A percentile compares a stretch with the other conserved stretches of the same genome.
These are phyloP conservation scores for Urosaurus nigricauda DNA, from an alignment of 2,797 vertebrate species.

Conservation along the genomic window DNA sequence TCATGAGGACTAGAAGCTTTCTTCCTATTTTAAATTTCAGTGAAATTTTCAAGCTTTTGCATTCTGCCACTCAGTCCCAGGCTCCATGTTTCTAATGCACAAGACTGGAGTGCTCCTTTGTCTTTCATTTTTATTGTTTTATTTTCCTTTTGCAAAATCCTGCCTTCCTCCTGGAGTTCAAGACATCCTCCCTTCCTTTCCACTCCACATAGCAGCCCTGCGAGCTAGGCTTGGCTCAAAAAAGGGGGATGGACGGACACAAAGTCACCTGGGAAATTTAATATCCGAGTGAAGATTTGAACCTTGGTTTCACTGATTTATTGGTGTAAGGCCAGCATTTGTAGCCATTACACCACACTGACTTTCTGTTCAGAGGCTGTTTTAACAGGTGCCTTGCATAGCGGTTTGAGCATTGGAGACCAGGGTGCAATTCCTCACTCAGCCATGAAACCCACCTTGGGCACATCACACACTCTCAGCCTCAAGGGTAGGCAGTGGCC, in stretches of 20 bases:
- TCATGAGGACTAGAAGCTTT: not conserved
- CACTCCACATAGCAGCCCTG: not conserved
- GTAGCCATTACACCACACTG: not conserved
- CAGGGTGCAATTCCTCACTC: no score
- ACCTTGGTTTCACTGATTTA: not conserved
- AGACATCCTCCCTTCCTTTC: not conserved
- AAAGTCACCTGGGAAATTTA: not conserved
- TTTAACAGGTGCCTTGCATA: no score
- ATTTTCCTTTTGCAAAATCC: not conserved
- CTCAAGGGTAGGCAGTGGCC: no score
- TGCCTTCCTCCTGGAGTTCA: not conserved
- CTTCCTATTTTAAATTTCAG: not conserved
- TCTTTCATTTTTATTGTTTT: not conserved
- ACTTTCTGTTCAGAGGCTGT: not conserved
- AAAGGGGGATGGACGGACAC: not conserved
- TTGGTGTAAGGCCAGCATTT: not conserved
- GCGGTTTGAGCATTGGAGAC: no score
- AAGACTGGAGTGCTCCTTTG: not conserved
- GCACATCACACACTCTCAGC: no score
- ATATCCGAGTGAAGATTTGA: not conserved
- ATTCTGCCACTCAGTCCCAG: not conserved
- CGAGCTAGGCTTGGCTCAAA: not conserved
- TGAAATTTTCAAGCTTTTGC: not conserved
- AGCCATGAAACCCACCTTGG: no score
- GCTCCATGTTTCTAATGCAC: not conserved